Evolutionary conservation across 2,888 invertebrate genomes (phyloP), one percentile per base, ranked within the genome.

Genomic region (Lysandra coridon): DNA sequence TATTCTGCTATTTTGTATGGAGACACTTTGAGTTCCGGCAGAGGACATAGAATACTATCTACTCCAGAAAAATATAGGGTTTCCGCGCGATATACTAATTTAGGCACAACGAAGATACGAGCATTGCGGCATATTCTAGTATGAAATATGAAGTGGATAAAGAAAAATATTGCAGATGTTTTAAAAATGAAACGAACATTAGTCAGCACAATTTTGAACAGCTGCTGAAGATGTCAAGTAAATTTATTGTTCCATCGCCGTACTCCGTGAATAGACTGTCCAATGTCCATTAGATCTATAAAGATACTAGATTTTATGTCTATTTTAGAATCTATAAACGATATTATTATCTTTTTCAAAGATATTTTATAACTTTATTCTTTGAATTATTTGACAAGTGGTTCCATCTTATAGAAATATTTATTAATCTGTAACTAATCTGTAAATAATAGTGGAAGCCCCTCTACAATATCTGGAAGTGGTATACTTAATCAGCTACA

Each of bases 151-250:
- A 49, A 33, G 53, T 53, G 69, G 17, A 37, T 53, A 69, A 53
- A 44, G 33, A 73, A 33, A 78, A 78, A 53, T 78, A 49, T 49
- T 73, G 78, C 30, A 57, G 37, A 49, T 73, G 64, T 49, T 73
- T 78, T 64, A 53, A 78, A 73, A 69, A 78, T 78, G 78, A 33
- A 73, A 73, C 33, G 17, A 78, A 69, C 49, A 73, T 78, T 78
- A 78, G 30, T 78, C 78, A 78, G 78, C 78, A 53, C 44, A 73
- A 73, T 78, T 69, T 69, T 78, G 49, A 49, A 64, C 49, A 78
- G 78, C 73, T 49, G 64, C 78, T 78, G 78, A 53, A 53, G 53
- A 44, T 78, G 69, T 64, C 69, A 78, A 78, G 53, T 53, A 17
- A 73, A 73, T 73, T 73, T 73, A 73, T 40, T 37, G 73, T 73